Conservation (phyloP, 2,888 invertebrate species). For the Microplitis deprimator region DNA sequence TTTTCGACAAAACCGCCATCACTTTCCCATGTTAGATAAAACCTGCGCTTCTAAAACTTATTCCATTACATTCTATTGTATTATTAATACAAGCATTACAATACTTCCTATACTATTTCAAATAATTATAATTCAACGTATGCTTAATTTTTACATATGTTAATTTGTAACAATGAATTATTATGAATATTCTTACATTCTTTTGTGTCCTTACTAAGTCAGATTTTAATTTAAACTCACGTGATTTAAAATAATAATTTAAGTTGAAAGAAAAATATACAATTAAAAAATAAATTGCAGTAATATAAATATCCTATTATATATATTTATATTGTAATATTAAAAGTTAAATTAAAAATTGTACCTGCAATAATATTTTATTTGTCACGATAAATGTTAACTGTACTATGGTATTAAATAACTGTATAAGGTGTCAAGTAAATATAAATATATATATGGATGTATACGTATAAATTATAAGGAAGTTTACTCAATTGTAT, state of each 20-base stretch:
- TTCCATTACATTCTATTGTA: not conserved
- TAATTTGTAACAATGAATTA: too few relatives aligned
- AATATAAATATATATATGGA: not conserved
- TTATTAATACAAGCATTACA: not conserved
- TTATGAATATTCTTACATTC: too few relatives aligned
- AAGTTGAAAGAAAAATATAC: too few relatives aligned
- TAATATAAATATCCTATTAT: too few relatives aligned
- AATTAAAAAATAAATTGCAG: too few relatives aligned
- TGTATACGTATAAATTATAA: not conserved
- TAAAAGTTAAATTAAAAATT: not conserved
- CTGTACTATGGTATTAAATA: not conserved
- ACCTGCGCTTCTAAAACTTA: not conserved
- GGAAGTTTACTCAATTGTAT: not conserved
- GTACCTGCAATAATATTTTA: not conserved
- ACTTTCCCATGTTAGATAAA: not conserved
- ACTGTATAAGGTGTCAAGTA: not conserved
- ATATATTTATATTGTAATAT: too few relatives aligned
- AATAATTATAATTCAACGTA: not conserved
- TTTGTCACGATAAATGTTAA: not conserved
- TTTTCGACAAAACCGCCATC: not conserved
- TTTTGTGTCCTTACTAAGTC: too few relatives aligned
- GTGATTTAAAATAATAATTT: too few relatives aligned
- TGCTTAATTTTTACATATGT: not conserved
- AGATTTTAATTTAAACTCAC: too few relatives aligned
- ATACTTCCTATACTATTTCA: not conserved